Evolutionary conservation across 2,113 vertebrate genomes (phyloP), one percentile per base, ranked within the genome.

Genomic region (Cettia cetti): DNA sequence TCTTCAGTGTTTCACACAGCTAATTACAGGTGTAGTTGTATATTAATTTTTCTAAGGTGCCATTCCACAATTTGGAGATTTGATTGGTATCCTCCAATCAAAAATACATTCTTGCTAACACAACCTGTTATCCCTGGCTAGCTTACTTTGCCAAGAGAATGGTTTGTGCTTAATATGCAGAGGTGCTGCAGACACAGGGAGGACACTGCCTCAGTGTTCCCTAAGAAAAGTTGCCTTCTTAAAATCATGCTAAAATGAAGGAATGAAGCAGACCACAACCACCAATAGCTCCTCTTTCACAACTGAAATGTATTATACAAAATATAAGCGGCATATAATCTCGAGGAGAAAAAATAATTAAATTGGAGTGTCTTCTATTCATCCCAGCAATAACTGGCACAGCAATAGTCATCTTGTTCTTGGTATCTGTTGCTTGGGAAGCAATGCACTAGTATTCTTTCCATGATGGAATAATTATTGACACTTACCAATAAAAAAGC

Each of bases 401-500:
- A 77, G 44, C 26, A 89, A 35, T 14, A 27, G 19, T 7, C 35
- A 20, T 33, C 23, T 60, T 63, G 47, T 26, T 57, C 1, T 65
- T 56, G 22, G 12, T 77, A 31, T 15, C 53, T 82, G 2, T 11
- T 49, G 16, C 30, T 23, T 49, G 68, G 39, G 33, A 78, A 90
- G 24, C 50, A 69, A 20, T 7, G 28, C 21, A 42, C 13, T 27
- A 27, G 4, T 13, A 12, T 72, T 80, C 23, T 47, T 63, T 82
- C 39, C 35, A 30, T 18, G 33, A 42, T 21, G 22, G 49, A 89
- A 40, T 31, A 63, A 54, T 33, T 39, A 31, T 59, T 14, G 28
- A 7, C 14, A 68, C 99, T 97, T 90, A 99, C 99, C 99, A 99
- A 90, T 68, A 99, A 98, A 98, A 99, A 99, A 69, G 97, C 97